Evolutionary conservation across 2,797 vertebrate species (phyloP), one percentile per base, ranked within the genome.

Genomic region (Microtus agrestis): DNA sequence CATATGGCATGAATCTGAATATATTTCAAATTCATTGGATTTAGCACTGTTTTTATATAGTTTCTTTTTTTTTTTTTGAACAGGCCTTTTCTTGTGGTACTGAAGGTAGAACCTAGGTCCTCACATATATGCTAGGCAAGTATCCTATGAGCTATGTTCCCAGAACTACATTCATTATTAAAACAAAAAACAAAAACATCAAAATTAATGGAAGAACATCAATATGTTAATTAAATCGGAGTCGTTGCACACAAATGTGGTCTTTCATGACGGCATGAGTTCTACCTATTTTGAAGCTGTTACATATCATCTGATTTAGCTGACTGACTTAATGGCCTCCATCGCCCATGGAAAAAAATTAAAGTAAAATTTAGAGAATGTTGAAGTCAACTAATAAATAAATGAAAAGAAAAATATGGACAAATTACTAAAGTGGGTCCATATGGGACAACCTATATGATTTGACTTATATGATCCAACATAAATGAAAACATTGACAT

Each of bases 11-110:
- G 25, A 91, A 95, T 37, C 46, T 89, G 59, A 65, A 65, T 43
- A 79, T 85, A 84, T 92, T 95, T 91, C 48, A 89, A 82, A 54
- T n/a, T 93, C 25, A 65, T 91, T 93, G 89, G 34, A 77, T 19
- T 34, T 89, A 86, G 56, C 2, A 48, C 14, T 59, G 10, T 27
- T 69, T 15, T 65, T 93, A 65, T 31, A 80, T 37, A 79, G 5
- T 12, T 74, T 11, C 2, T 27, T 69, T 69, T 14, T 56, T 46
- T 46, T 48, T 46, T 31, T 65, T 84, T 84, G 40, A 59, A 27
- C 17, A 19, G 19, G 56, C 0, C 71, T 37, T 86, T 21, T 65
- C 2, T 63, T n/a, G 67, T 34, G 63, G 2, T 88, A 61, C 29
- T 46, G 7, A 13, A 46, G 7, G 76, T 23, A 61, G 31, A 76